phyloP scores from a whole-genome alignment of 1,140 invertebrate species.

The Asbolus verrucosus region DNA sequence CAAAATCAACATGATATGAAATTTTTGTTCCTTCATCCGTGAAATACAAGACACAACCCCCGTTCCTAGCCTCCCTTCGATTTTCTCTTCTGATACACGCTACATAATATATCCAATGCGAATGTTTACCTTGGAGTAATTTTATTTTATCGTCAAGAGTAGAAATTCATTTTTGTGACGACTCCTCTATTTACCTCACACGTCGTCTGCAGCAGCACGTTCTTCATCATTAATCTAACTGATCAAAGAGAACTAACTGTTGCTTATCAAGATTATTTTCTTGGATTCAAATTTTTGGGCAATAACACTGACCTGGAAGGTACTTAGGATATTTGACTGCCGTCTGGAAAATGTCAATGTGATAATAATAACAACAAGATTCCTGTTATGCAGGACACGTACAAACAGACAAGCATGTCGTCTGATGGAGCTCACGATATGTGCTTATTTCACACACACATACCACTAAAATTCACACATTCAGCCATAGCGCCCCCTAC shows the following conservation, averaged over 20 bases:
- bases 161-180: neutral
- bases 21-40: constrained; percentile 56
- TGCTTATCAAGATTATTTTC: constrained; percentile 7
- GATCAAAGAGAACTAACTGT: constrained; percentile 19
- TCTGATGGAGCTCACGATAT: constrained; percentile 43
- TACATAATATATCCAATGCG: constrained; percentile 31
- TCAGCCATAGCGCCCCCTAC: constrained; percentile 15
- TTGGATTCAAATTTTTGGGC: constrained; percentile 12
- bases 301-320: too few species aligned
- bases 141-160: constrained; percentile 22
- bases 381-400: constrained; percentile 40
- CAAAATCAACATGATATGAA: constrained; percentile 58
- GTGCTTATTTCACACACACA: constrained; percentile 44
- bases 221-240: constrained; percentile 16
- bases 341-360: constrained; percentile 21
- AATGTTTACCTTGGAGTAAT: constrained; percentile 30
- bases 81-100: constrained; percentile 34
- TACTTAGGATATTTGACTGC: constrained; percentile 20
- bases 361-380: constrained; percentile 39
- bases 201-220: constrained; percentile 6
- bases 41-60: constrained; percentile 52
- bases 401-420: constrained; percentile 36
- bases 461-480: constrained; percentile 45
- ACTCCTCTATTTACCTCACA: constrained; percentile 7
- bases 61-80: constrained; percentile 29